A percentile compares a stretch with the other conserved stretches of the same genome.
Evolutionary conservation across 1,140 invertebrate species (phyloP).

Genomic region (Solenopsis fugax): DNA sequence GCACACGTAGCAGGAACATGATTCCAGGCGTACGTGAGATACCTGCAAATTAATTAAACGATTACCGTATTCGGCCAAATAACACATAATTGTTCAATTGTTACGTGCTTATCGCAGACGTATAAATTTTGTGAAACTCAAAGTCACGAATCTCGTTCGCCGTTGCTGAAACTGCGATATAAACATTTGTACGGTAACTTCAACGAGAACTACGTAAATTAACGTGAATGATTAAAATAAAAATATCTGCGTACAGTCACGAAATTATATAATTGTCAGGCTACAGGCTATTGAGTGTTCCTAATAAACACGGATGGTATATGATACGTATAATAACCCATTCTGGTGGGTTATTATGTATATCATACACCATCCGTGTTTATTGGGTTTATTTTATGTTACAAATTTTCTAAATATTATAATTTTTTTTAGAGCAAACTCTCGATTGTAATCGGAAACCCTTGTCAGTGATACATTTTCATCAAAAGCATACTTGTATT

Average conservation of each 20-base stretch:
- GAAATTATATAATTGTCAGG: too few species aligned
- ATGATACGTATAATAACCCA: too few species aligned
- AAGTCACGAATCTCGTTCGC: slow-evolving; percentile 12
- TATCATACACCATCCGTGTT: too few species aligned
- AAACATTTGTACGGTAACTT: background rate
- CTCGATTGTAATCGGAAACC: too few species aligned
- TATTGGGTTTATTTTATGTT: too few species aligned
- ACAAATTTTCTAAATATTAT: too few species aligned
- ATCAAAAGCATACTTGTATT: too few species aligned
- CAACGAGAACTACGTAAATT: background rate
- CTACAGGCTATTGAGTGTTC: too few species aligned
- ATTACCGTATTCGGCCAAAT: slow-evolving; percentile 70
- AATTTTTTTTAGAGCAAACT: too few species aligned
- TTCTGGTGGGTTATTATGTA: too few species aligned
- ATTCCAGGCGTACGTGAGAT: slow-evolving; percentile 75
- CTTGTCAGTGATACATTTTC: too few species aligned
- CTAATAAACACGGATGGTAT: too few species aligned
- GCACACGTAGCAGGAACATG: slow-evolving; percentile 74
- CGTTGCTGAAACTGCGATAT: background rate
- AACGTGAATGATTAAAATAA: background rate
- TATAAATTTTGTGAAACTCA: slow-evolving; percentile 30
- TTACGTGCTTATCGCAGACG: slow-evolving; percentile 31
- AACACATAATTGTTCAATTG: slow-evolving; percentile 61
- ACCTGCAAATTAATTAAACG: slow-evolving; percentile 81
- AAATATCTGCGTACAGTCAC: background rate